These are phyloP conservation scores for Cybosia mesomella DNA, from an alignment of 2,888 invertebrate genomes.

Conservation along the genomic window DNA sequence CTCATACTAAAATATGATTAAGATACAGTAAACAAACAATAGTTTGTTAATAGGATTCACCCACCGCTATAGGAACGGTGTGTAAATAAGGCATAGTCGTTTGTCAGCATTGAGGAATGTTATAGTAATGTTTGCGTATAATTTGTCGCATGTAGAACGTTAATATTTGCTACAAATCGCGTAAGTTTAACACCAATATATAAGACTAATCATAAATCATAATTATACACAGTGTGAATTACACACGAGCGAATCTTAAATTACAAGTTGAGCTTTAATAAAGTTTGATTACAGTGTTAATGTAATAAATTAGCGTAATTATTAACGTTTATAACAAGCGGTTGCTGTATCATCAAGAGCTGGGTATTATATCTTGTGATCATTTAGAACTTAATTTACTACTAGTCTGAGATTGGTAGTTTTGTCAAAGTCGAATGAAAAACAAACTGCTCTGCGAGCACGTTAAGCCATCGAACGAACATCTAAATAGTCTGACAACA, in stretches of 20 bases:
- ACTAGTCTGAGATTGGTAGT: not conserved
- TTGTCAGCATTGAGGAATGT: not conserved
- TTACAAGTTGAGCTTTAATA: conserved; percentile 27
- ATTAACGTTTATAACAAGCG: conserved; percentile 28
- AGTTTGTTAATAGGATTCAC: not conserved
- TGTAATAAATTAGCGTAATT: conserved; percentile 29
- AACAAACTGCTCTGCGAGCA: too few species aligned
- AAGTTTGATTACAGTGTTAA: conserved; percentile 32
- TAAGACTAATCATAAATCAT: conserved; percentile 12
- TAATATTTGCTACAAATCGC: not conserved
- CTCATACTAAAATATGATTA: not conserved
- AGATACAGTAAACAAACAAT: too few species aligned
- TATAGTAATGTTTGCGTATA: not conserved
- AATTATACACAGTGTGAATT: conserved; percentile 19
- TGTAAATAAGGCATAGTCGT: not conserved
- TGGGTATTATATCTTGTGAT: conserved; percentile 18
- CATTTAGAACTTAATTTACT: conserved; percentile 25
- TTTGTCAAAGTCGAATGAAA: not conserved
- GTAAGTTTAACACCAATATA: conserved; percentile 8
- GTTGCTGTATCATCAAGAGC: conserved; percentile 23
- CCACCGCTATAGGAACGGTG: not conserved
- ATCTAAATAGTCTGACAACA: too few species aligned
- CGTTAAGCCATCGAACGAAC: too few species aligned
- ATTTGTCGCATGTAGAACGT: not conserved
- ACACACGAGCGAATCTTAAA: conserved; percentile 23